Percentiles rank a stretch among this genome's conserved stretches.
phyloP scores from a whole-genome alignment of 2,797 vertebrate species.

The Lepilemur ruficaudatus region DNA sequence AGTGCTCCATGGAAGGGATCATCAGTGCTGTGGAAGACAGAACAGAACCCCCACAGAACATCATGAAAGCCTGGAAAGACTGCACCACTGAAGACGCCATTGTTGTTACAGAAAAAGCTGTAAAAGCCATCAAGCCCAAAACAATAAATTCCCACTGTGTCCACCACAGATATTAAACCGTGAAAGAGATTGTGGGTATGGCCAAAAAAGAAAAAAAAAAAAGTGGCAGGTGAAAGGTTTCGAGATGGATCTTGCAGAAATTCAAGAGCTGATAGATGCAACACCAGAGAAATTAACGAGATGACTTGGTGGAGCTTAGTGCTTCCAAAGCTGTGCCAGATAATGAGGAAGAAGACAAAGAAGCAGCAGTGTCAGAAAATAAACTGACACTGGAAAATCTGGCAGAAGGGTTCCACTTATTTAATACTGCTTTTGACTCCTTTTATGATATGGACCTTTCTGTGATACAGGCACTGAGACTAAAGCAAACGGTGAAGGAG shows the following conservation, averaged over 20 bases:
- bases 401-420: background rate
- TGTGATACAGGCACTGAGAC: background rate
- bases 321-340: background rate
- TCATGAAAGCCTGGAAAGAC: background rate
- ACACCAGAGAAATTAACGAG: background rate
- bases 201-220: background rate
- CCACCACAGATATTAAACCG: too few species aligned
- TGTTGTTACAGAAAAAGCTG: background rate
- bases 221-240: background rate
- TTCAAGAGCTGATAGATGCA: background rate
- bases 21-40: background rate
- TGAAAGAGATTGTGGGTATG: background rate
- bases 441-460: background rate
- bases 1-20: background rate
- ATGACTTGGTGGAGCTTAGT: background rate
- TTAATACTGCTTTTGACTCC: background rate
- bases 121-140: background rate
- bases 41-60: background rate
- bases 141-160: background rate
- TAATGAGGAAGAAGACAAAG: background rate
- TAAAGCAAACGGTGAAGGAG: background rate
- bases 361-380: background rate
- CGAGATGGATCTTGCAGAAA: background rate
- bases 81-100: background rate
- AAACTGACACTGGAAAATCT: background rate